A percentile compares a stretch with the other conserved stretches of the same genome.
These are phyloP conservation scores for Diuraphis noxia DNA, from an alignment of 1,140 invertebrate species.

Conservation along the genomic window DNA sequence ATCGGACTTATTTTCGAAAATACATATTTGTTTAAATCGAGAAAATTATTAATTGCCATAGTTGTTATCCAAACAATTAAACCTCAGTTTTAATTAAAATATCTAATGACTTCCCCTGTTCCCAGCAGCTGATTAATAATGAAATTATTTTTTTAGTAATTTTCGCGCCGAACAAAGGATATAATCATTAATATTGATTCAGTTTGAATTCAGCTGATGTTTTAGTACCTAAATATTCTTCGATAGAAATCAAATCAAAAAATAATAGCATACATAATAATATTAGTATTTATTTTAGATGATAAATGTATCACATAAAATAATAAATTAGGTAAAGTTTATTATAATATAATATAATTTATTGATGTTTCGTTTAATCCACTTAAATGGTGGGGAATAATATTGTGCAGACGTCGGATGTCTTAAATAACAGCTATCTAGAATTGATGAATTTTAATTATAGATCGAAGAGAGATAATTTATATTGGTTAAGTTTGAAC, in stretches of 20 bases:
- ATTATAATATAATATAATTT: no score
- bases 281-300: not conserved
- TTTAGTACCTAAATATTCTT: not conserved
- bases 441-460: not conserved
- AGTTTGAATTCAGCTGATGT: not conserved
- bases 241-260: not conserved
- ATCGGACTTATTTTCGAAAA: not conserved
- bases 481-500: not conserved
- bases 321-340: not conserved
- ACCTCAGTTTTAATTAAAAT: not conserved
- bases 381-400: not conserved
- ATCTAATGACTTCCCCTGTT: not conserved
- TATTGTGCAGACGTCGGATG: not conserved
- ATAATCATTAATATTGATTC: not conserved
- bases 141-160: not conserved
- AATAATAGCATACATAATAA: not conserved
- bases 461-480: not conserved
- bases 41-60: not conserved
- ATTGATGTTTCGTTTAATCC: not conserved
- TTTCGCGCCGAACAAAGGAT: not conserved
- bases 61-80: constrained; percentile 10
- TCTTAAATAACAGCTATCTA: not conserved
- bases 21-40: constrained; percentile 1
- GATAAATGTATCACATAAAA: not conserved
- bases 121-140: not conserved